Base-by-base conservation (phyloP, 2,797 vertebrate genomes). In the Pseudochirops cupreus region DNA sequence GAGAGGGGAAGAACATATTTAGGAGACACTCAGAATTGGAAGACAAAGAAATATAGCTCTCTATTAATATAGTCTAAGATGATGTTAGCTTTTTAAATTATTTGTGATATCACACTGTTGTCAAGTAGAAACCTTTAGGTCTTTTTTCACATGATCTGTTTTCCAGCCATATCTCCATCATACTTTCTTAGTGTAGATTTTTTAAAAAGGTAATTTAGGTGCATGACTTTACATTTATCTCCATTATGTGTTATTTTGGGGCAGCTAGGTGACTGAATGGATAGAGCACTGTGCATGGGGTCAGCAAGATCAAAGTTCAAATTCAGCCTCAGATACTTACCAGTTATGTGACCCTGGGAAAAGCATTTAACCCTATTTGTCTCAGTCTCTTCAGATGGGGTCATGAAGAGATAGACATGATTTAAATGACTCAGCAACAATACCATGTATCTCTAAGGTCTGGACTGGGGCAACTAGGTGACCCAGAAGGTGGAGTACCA, bases 11-110 rank as follows among this genome's bases (percentile, higher is more conserved):
- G 3, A 91, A 92, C 56, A 18, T 39, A 1, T 94, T 95, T 93
- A 31, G 3, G 11, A 95, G 31, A 89, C 26, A 56, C 12, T 56
- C 39, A 94, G 87, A 97, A 93, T 93, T 95, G 54, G 28, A 33
- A 95, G 26, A 82, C 54, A 74, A 12, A 82, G 5, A 39, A 29
- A 28, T 74, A 93, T 89, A 92, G 96, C 91, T 92, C 87, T 90
- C 31, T 96, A 58, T 4, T 6, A 92, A 56, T 33, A 31, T 62
- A 62, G 31, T 4, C 31, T 62, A 33, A 62, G 3, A 62, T 54
- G 2, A 4, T 58, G 21, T 92, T 58, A 3, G 2, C 59, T 94
- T 92, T 55, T 33, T 53, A 21, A 74, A 46, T 53, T 92, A 56
- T n/a, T 74, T 93, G 5, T 50, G n/a, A 90, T 91, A 82, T 93